Evolutionary conservation across 35 echinoderm and acorn worm species (phyloP).

Genomic region (Heliocidaris tuberculata): DNA sequence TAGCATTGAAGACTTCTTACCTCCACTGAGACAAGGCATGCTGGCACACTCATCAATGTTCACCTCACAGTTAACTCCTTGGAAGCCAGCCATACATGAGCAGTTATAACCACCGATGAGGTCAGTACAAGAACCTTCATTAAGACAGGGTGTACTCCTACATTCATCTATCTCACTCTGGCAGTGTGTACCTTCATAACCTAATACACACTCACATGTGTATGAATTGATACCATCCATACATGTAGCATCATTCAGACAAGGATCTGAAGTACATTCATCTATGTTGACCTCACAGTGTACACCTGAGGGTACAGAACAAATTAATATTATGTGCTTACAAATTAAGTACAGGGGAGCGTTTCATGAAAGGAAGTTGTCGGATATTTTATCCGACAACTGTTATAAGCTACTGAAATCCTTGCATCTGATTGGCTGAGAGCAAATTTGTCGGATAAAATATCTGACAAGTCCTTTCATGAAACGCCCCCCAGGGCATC

Average conservation of each 20-base stretch:
- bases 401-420: too few relatives aligned
- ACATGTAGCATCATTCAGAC: constrained; percentile 56
- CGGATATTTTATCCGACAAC: too few relatives aligned
- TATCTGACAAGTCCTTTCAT: too few relatives aligned
- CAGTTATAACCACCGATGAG: constrained; percentile 50
- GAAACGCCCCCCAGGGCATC: too few relatives aligned
- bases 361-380: too few relatives aligned
- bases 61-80: constrained; percentile 56
- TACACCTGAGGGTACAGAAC: constrained; percentile 30
- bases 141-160: constrained; percentile 48
- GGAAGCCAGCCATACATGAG: constrained; percentile 55
- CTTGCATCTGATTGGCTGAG: too few relatives aligned
- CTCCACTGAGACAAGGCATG: constrained; percentile 65
- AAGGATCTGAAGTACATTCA: constrained; percentile 45
- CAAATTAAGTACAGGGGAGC: too few relatives aligned
- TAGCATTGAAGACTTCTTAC: not conserved
- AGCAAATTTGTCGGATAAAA: too few relatives aligned
- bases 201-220: constrained; percentile 36
- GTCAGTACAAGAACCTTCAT: constrained; percentile 50
- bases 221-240: constrained; percentile 54
- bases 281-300: constrained; percentile 65
- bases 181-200: constrained; percentile 47
- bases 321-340: too few relatives aligned
- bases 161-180: constrained; percentile 56
- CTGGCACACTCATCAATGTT: constrained; percentile 72